These are phyloP conservation scores for Percina caprodes DNA, from an alignment of 2,113 vertebrate genomes.

Conservation along the genomic window DNA sequence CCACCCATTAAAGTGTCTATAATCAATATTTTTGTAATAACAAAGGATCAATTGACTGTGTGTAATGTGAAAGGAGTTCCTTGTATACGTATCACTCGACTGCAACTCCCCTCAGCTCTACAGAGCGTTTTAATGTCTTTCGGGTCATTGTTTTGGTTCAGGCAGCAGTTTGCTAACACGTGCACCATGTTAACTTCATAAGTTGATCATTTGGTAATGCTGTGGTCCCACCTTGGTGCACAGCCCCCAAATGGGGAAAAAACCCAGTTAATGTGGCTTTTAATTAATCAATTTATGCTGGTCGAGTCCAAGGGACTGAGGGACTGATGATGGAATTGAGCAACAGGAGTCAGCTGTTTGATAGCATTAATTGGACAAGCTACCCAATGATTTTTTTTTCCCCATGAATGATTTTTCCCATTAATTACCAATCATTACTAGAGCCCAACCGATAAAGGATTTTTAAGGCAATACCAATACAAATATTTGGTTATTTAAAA, in stretches of 20 bases:
- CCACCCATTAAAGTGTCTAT: too few species aligned
- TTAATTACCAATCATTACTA: too few species aligned
- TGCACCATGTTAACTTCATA: too few species aligned
- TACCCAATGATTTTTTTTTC: neutral
- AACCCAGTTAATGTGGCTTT: neutral
- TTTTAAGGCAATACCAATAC: too few species aligned
- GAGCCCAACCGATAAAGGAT: too few species aligned
- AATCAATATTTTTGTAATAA: neutral
- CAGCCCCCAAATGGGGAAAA: neutral
- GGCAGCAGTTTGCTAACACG: neutral
- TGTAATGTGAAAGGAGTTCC: too few species aligned
- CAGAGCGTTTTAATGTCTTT: too few species aligned
- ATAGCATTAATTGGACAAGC: neutral
- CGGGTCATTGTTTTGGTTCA: too few species aligned
- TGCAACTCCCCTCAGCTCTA: too few species aligned
- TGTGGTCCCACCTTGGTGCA: neutral
- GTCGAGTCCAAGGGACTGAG: neutral
- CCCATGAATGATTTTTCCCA: neutral
- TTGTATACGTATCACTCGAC: too few species aligned
- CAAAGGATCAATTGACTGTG: too few species aligned
- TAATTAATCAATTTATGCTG: neutral
- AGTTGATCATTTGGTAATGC: neutral
- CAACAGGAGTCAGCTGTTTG: neutral
- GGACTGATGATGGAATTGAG: neutral
- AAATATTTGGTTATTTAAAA: too few species aligned